Base-by-base conservation (phyloP, 2,797 vertebrate genomes). In the Schizopygopsis pylzovi region DNA sequence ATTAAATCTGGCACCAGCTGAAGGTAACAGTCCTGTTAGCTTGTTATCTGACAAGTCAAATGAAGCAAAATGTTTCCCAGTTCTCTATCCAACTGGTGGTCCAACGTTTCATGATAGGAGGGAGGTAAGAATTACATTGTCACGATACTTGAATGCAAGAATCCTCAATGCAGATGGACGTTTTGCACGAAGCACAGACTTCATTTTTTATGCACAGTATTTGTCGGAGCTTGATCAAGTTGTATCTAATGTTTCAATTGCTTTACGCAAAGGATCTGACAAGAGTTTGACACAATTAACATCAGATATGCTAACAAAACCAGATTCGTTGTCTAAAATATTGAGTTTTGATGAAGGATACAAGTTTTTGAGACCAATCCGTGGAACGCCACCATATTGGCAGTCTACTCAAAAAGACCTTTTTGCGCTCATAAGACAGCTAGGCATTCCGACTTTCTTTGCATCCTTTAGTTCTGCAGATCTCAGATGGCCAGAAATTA, bases 161-260 rank as follows among this genome's bases (percentile, higher is more conserved):
- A 22, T 83, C 28, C 41, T 83, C 6, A 72, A 73, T 61, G 81
- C 81, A 43, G 71, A 65, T 39, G 56, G 82, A 18, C 41, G 71
- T 20, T 83, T 76, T 76, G 71, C 71, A 20, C 22, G 76, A 1
- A 75, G 8, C 43, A 33, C 59, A 33, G 82, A 76, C 16, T 76
- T 33, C 1, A 6, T 83, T 7, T 83, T 84, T 68, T 78, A 78
- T 84, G 59, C 43, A 9, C 82, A 84, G 1, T 84, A 84, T 78
- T 13, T 83, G 10, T 83, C 71, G 37, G 70, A 83, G 6, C 4
- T 83, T n/a, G 43, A 83, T 49, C 70, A 76, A 63, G 8, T 83
- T 45, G 54, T 76, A 1, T 76, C 82, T 22, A 63, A 77, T 18
- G 82, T 83, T 0, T 75, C 54, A 9, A 47, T 76, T 37, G 45